phyloP scores from a whole-genome alignment of 2,888 invertebrate genomes.

The Euplexia lucipara region DNA sequence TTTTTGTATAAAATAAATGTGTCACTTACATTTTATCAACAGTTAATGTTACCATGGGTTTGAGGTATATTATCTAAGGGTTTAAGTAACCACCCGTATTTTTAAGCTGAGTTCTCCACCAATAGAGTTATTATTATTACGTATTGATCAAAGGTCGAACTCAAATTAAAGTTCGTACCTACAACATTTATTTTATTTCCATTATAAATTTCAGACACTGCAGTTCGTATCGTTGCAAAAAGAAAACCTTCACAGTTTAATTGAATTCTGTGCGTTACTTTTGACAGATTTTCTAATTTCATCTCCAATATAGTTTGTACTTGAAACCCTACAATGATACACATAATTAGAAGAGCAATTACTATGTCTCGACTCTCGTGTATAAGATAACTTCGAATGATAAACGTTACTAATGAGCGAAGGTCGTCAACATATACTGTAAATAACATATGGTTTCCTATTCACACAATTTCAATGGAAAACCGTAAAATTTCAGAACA shows the following conservation, averaged over 20 bases:
- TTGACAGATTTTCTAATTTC: slow-evolving; percentile 27
- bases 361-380: slow-evolving; percentile 57
- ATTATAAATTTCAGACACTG: background rate
- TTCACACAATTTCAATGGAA: slow-evolving; percentile 3
- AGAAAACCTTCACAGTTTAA: slow-evolving; percentile 27
- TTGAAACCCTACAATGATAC: slow-evolving; percentile 38
- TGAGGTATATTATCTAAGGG: too few relatives aligned
- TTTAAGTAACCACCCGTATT: background rate
- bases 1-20: too few relatives aligned
- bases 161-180: background rate
- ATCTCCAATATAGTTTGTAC: slow-evolving; percentile 21
- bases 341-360: slow-evolving; percentile 60
- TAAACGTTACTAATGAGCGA: slow-evolving; percentile 56
- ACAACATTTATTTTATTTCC: slow-evolving; percentile 12
- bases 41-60: too few relatives aligned
- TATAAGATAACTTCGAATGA: slow-evolving; percentile 60
- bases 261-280: slow-evolving; percentile 8
- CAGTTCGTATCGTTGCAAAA: slow-evolving; percentile 5
- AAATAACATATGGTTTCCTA: slow-evolving; percentile 13
- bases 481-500: background rate
- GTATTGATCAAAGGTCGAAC: slow-evolving; percentile 28
- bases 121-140: slow-evolving; percentile 11
- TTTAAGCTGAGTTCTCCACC: background rate
- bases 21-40: too few relatives aligned
- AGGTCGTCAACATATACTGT: slow-evolving; percentile 45